phyloP scores from a whole-genome alignment of 1,140 invertebrate genomes.

The Schlechtendalia chinensis region DNA sequence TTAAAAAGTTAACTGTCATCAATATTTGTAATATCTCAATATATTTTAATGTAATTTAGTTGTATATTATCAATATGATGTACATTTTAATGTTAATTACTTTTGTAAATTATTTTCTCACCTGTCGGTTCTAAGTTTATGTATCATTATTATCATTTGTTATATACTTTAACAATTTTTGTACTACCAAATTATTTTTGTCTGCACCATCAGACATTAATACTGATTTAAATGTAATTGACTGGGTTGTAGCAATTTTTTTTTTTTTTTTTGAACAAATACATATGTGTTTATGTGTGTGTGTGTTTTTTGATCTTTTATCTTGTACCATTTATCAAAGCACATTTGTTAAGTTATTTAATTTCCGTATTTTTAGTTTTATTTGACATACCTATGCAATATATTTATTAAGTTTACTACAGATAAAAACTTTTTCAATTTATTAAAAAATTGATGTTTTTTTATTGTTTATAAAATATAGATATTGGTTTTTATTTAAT shows the following conservation, averaged over 20 bases:
- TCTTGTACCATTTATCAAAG: constrained; percentile 24
- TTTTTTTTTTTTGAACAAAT: constrained; percentile 34
- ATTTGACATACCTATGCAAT: constrained; percentile 29
- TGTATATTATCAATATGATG: neutral
- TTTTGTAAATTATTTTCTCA: neutral
- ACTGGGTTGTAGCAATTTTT: constrained; percentile 11
- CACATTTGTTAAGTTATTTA: constrained; percentile 37
- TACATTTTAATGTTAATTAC: neutral
- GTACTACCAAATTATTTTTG: neutral
- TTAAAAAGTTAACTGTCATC: neutral
- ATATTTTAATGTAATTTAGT: constrained; percentile 10
- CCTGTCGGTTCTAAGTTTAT: neutral
- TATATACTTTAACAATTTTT: neutral
- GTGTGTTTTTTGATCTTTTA: constrained; percentile 14
- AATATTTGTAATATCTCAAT: neutral
- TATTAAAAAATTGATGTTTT: neutral
- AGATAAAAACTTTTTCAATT: constrained; percentile 1
- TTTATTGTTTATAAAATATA: constrained; percentile 11
- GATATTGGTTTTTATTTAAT: neutral
- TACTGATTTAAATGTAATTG: constrained; percentile 11
- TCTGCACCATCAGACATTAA: neutral
- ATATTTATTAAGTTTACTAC: constrained; percentile 32
- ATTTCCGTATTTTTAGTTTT: constrained; percentile 31
- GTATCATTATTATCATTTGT: neutral
- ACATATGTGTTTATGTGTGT: constrained; percentile 20